phyloP scores from a whole-genome alignment of 2,113 vertebrate species.

The Odontophorus gujanensis region DNA sequence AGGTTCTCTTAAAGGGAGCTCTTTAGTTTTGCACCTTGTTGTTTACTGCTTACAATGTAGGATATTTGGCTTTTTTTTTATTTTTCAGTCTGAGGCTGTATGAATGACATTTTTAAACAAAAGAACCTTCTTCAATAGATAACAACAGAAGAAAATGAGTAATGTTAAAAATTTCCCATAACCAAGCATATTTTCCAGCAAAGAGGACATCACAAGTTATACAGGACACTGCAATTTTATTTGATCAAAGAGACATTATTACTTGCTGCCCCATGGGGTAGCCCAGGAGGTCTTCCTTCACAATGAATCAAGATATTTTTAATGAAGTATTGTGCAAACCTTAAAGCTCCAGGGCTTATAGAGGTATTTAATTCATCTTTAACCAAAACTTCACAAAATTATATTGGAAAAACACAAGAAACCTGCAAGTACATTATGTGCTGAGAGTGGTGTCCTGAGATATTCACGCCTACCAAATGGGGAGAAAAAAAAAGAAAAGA shows the following conservation, averaged over 20 bases:
- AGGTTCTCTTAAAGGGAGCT: neutral
- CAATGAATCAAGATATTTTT: neutral
- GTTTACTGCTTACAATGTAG: neutral
- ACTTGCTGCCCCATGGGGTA: accelerated
- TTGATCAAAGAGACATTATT: neutral
- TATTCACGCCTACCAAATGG: neutral
- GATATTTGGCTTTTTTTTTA: neutral
- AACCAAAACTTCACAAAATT: neutral
- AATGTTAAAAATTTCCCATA: neutral
- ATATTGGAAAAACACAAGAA: neutral
- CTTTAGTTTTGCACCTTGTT: neutral
- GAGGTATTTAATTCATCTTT: neutral
- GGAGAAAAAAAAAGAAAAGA: neutral
- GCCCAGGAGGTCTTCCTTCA: neutral
- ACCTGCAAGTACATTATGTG: neutral
- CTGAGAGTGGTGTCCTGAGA: neutral
- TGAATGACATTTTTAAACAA: neutral
- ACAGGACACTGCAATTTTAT: neutral
- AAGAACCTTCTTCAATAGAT: neutral
- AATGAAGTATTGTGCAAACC: neutral
- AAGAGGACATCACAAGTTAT: neutral
- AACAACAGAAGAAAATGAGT: neutral
- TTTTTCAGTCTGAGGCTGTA: neutral
- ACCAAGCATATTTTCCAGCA: neutral
- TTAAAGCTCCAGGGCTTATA: neutral